Evolutionary conservation across 2,113 vertebrate genomes (phyloP).

Genomic region (Okapia johnstoni): DNA sequence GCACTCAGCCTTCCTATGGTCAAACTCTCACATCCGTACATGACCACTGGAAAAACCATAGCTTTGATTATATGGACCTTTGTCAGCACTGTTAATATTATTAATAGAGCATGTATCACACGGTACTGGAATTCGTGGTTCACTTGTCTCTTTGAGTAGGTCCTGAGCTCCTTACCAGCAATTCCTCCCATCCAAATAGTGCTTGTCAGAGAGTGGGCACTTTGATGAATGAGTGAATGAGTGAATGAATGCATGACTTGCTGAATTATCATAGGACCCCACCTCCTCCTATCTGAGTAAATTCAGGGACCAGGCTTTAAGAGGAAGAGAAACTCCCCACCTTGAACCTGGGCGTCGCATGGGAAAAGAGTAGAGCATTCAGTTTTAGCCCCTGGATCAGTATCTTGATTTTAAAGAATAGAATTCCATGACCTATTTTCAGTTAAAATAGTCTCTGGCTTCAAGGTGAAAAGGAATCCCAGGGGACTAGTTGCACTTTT

Average conservation of each 20-base stretch:
- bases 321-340: neutral
- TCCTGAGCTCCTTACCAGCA: neutral
- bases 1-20: neutral
- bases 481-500: slow-evolving; percentile 12
- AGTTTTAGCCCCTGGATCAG: neutral
- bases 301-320: neutral
- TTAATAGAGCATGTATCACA: neutral
- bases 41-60: neutral
- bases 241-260: neutral
- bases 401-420: slow-evolving; percentile 34
- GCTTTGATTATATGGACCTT: neutral
- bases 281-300: neutral
- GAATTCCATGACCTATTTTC: slow-evolving; percentile 59
- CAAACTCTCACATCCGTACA: neutral
- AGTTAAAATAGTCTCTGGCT: slow-evolving; percentile 53
- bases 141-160: neutral
- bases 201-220: neutral
- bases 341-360: fast-evolving
- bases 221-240: neutral
- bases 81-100: neutral
- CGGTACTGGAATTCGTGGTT: neutral
- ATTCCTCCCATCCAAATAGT: neutral
- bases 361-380: neutral
- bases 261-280: neutral
- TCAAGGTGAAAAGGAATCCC: slow-evolving; percentile 57